Conservation (phyloP, 2,888 invertebrate species). For the Xestia rhomboidea region DNA sequence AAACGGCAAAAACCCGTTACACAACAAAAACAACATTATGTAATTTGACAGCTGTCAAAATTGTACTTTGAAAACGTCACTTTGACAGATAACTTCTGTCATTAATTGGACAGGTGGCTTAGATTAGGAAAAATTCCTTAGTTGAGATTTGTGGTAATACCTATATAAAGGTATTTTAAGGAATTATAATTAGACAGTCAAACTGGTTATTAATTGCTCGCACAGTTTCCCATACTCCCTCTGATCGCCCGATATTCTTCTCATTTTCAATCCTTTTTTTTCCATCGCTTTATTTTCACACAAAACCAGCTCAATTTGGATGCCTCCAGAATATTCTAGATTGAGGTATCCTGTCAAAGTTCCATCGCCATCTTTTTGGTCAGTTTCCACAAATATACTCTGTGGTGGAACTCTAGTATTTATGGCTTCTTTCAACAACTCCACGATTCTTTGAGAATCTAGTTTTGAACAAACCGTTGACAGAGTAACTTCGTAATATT, state of each 20-base stretch:
- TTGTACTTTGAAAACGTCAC: slow-evolving; percentile 36
- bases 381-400: slow-evolving; percentile 88
- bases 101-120: slow-evolving; percentile 20
- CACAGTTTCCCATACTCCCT: slow-evolving; percentile 96
- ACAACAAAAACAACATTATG: slow-evolving; percentile 3
- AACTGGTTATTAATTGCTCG: slow-evolving; percentile 96
- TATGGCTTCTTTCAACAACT: slow-evolving; percentile 94
- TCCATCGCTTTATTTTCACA: slow-evolving; percentile 93
- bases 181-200: slow-evolving; percentile 91
- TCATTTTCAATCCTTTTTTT: slow-evolving; percentile 95
- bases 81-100: slow-evolving; percentile 28
- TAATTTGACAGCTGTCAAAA: slow-evolving; percentile 51
- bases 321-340: slow-evolving; percentile 95
- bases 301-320: slow-evolving; percentile 96
- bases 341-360: slow-evolving; percentile 91
- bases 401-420: slow-evolving; percentile 94
- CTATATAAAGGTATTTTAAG: slow-evolving; percentile 22
- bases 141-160: not conserved
- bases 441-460: slow-evolving; percentile 94
- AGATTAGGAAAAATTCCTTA: not conserved
- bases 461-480: slow-evolving; percentile 95
- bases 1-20: slow-evolving; percentile 11
- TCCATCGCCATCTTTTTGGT: slow-evolving; percentile 76
- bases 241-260: slow-evolving; percentile 96
- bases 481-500: slow-evolving; percentile 93